Base-by-base conservation (phyloP, 2,888 invertebrate species). In the Cetonia aurata region DNA sequence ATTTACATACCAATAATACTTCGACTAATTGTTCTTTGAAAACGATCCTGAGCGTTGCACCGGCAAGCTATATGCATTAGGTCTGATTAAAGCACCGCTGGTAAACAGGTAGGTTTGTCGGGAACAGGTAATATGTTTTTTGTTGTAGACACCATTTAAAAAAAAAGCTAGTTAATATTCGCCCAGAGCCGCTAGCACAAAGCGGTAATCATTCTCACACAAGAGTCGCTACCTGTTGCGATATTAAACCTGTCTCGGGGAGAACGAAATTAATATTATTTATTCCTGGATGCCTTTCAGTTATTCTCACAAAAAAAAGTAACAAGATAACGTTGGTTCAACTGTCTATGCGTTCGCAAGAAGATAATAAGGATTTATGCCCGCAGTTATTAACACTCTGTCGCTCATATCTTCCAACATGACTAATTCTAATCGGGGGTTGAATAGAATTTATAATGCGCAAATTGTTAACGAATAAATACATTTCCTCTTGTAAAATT, bases 191-290 rank as follows among this genome's bases (percentile, higher is more conserved):
- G 71, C 72, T 71, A 70, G 66, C 74, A 72, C 66, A 71, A 74
- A 72, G 72, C 72, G 74, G 74, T 72, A 74, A 74, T 74, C 74
- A 72, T 74, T 74, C 73, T 71, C 74, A 74, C 72, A 72, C 6
- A 37, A 69, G 72, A 74, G 69, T 69, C 65, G 74, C 74, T 74
- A 74, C 74, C 74, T 74, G 74, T 74, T 74, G 72, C 72, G 68
- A 70, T 70, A 70, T 70, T 70, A 70, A 70, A 70, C 70, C 70
- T 66, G 70, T 67, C 70, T 70, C 52, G 57, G 56, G 57, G 66
- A 48, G 70, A 66, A 66, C 41, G 57, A 66, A 67, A 70, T 70
- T 70, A 66, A 70, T 70, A 70, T 70, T 70, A 70, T 70, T 67
- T 57, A 70, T 70, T 56, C 70, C 57, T 48, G 10, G 42, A 41